Percentiles rank a stretch among this genome's conserved stretches.
These are phyloP conservation scores for Actinernus sp. DNA, from an alignment of 92 coral and sea anemone species.

Conservation along the genomic window DNA sequence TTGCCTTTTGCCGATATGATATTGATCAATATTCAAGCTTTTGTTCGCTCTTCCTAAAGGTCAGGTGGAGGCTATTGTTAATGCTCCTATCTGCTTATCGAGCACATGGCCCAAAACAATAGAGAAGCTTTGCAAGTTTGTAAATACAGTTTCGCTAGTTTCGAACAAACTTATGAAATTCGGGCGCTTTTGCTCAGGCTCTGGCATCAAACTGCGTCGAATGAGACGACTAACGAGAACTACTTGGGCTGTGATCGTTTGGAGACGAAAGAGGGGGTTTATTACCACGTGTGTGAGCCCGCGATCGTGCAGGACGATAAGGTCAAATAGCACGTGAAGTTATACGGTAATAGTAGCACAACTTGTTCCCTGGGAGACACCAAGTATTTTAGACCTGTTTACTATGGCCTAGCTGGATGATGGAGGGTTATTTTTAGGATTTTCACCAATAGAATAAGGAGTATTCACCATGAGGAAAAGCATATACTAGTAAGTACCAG, in stretches of 20 bases:
- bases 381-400: slow-evolving; percentile 22
- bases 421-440: slow-evolving; percentile 25
- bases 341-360: slow-evolving; percentile 1
- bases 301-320: slow-evolving; percentile 15
- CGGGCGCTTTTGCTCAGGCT: slow-evolving; percentile 9
- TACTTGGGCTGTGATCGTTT: slow-evolving; percentile 3
- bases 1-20: slow-evolving; percentile 27
- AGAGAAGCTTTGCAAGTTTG: slow-evolving; percentile 48
- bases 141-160: slow-evolving; percentile 42
- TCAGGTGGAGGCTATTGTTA: slow-evolving; percentile 36
- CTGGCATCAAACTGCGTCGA: slow-evolving; percentile 9
- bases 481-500: slow-evolving; percentile 16
- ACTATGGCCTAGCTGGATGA: slow-evolving; percentile 17
- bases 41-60: no score
- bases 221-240: background rate
- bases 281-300: slow-evolving; percentile 48
- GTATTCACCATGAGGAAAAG: slow-evolving; percentile 27
- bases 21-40: slow-evolving; percentile 35
- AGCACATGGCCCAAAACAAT: slow-evolving; percentile 58
- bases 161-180: slow-evolving; percentile 33
- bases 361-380: slow-evolving; percentile 53
- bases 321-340: slow-evolving; percentile 48
- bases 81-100: slow-evolving; percentile 24
- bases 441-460: background rate
- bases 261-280: background rate